A percentile compares a stretch with the other conserved stretches of the same genome.
Evolutionary conservation across 2,888 invertebrate genomes (phyloP).

Genomic region (Drosophila neoperkinsi): DNA sequence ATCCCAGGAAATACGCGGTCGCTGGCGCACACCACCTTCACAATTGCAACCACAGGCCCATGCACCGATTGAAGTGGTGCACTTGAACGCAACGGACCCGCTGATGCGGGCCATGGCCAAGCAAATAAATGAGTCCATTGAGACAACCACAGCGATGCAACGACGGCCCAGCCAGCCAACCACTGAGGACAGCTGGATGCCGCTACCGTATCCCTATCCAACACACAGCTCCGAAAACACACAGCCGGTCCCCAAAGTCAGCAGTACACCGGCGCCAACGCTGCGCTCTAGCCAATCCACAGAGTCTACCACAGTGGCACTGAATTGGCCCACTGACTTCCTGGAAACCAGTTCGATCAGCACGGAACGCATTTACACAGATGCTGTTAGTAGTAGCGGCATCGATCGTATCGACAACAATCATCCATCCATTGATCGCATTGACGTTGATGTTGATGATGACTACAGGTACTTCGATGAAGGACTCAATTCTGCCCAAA

Average conservation of each 20-base stretch:
- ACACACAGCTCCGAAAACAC: conserved; percentile 58
- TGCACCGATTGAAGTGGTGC: conserved; percentile 45
- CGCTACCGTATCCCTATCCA: conserved; percentile 66
- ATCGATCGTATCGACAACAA: conserved; percentile 46
- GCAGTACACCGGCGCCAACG: conserved; percentile 35
- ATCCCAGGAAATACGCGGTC: conserved; percentile 52
- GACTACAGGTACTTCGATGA: conserved; percentile 67
- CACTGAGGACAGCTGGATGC: conserved; percentile 71
- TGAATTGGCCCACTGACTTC: conserved; percentile 80
- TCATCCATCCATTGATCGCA: conserved; percentile 48
- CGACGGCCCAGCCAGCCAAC: conserved; percentile 25
- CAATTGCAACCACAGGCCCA: conserved; percentile 11
- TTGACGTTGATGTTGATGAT: conserved; percentile 61
- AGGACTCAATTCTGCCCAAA: conserved; percentile 64
- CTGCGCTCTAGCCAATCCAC: conserved; percentile 29
- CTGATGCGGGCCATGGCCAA: conserved; percentile 56
- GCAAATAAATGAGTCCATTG: conserved; percentile 74
- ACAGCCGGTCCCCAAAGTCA: conserved; percentile 18
- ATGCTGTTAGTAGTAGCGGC: conserved; percentile 23
- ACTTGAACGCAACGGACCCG: conserved; percentile 60
- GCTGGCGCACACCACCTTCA: conserved; percentile 42
- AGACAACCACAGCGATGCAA: conserved; percentile 41
- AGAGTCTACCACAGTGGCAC: conserved; percentile 48
- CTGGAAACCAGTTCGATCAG: conserved; percentile 48
- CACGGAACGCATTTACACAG: conserved; percentile 40